A percentile compares a stretch with the other conserved stretches of the same genome.
Conservation (phyloP, 2,113 vertebrate genomes). For the Emydura subglobosa region DNA sequence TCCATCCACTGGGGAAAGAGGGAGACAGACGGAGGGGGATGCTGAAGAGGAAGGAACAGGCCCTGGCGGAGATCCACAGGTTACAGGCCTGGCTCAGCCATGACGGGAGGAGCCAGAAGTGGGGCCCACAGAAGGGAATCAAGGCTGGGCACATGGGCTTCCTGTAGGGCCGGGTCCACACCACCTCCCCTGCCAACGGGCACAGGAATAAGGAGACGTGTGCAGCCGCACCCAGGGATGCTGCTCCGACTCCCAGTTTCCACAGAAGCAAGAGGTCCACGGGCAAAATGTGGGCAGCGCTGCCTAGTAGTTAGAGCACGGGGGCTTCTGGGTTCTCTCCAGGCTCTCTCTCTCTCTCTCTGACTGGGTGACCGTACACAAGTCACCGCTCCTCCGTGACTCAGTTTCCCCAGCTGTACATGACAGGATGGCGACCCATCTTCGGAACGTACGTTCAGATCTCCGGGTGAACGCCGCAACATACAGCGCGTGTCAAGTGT, state of each 20-base stretch:
- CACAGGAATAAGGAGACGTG: not conserved
- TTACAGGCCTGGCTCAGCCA: not conserved
- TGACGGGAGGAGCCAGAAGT: no score
- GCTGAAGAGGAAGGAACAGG: not conserved
- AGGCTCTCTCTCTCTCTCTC: not conserved
- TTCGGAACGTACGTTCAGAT: not conserved
- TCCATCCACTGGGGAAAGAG: slow-evolving; percentile 90
- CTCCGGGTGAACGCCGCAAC: not conserved
- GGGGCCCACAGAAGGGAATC: not conserved
- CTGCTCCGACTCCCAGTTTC: not conserved
- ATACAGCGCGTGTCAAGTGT: no score
- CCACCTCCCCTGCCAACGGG: not conserved
- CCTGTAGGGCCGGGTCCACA: no score
- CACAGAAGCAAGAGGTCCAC: not conserved
- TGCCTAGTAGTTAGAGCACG: not conserved
- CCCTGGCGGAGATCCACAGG: not conserved
- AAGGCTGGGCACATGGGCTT: not conserved
- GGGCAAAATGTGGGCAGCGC: not conserved
- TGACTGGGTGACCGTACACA: not conserved
- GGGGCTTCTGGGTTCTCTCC: not conserved
- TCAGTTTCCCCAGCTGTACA: not conserved
- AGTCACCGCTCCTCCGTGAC: not conserved
- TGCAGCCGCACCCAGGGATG: not conserved
- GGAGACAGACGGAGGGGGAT: rapidly evolving
- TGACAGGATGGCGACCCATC: no score